Conservation (phyloP, 1,140 invertebrate genomes). For the Agraylea sexmaculata region DNA sequence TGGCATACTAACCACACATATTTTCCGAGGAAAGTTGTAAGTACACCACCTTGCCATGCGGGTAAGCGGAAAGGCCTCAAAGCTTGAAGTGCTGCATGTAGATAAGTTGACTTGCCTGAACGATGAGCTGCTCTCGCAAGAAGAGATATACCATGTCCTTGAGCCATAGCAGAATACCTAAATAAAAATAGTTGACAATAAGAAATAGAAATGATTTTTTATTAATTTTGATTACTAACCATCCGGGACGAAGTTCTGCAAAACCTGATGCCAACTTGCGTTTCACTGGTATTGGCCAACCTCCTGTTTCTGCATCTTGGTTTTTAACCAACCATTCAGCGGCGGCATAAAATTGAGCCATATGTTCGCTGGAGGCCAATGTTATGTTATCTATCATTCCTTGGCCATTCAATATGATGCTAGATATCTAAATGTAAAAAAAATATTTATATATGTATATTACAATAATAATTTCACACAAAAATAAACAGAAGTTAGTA, state of each 20-base stretch:
- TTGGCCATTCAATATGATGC: conserved; percentile 58
- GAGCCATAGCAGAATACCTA: conserved; percentile 94
- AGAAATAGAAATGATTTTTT: conserved; percentile 6
- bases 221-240: conserved; percentile 39
- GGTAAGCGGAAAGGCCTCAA: conserved; percentile 68
- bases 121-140: conserved; percentile 78
- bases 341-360: conserved; percentile 82
- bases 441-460: conserved; percentile 6
- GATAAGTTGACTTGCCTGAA: conserved; percentile 63
- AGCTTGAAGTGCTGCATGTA: conserved; percentile 69
- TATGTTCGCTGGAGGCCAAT: conserved; percentile 70
- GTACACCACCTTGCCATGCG: conserved; percentile 66
- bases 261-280: conserved; percentile 66
- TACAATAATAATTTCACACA: too few species aligned
- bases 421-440: conserved; percentile 41
- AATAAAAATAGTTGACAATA: conserved; percentile 13
- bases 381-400: conserved; percentile 75
- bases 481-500: conserved; percentile 6
- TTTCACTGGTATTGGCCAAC: conserved; percentile 80
- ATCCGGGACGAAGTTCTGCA: conserved; percentile 69
- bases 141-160: conserved; percentile 92
- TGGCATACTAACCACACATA: conserved; percentile 49
- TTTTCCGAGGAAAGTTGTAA: conserved; percentile 70
- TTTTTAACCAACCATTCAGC: conserved; percentile 86
- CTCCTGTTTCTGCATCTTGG: conserved; percentile 70